A percentile compares a stretch with the other conserved stretches of the same genome.
Conservation (phyloP, 2,888 invertebrate species). For the Lymantria monacha region DNA sequence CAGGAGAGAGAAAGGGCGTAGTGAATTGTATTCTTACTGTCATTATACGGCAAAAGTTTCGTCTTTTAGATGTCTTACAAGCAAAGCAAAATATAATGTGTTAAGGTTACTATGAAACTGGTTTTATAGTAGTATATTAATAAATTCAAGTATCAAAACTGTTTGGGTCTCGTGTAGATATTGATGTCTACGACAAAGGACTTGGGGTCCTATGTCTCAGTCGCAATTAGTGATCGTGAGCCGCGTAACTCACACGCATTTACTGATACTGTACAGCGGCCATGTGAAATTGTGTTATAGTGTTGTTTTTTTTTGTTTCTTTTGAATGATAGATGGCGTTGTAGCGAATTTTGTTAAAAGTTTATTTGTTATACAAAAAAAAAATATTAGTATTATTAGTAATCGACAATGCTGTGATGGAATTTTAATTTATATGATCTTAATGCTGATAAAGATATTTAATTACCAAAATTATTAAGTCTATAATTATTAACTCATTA, state of each 20-base stretch:
- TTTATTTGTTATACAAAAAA: too few relatives aligned
- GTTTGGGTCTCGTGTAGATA: background rate
- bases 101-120: background rate
- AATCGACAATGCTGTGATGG: too few relatives aligned
- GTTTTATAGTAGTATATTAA: background rate
- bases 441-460: too few relatives aligned
- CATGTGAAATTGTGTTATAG: background rate
- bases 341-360: background rate
- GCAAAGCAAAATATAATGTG: too few relatives aligned
- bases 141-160: slow-evolving; percentile 27
- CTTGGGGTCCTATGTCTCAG: slow-evolving; percentile 29
- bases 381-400: too few relatives aligned
- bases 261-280: background rate
- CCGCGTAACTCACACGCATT: slow-evolving; percentile 8
- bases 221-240: slow-evolving; percentile 31
- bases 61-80: too few relatives aligned
- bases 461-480: too few relatives aligned
- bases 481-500: too few relatives aligned
- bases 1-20: too few relatives aligned
- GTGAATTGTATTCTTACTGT: too few relatives aligned
- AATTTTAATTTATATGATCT: too few relatives aligned
- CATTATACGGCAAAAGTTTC: too few relatives aligned
- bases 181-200: slow-evolving; percentile 28
- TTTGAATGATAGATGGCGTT: background rate
- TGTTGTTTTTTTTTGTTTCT: background rate